A percentile compares a stretch with the other conserved stretches of the same genome.
phyloP scores from a whole-genome alignment of 2,113 vertebrate genomes.

The Prunella himalayana region DNA sequence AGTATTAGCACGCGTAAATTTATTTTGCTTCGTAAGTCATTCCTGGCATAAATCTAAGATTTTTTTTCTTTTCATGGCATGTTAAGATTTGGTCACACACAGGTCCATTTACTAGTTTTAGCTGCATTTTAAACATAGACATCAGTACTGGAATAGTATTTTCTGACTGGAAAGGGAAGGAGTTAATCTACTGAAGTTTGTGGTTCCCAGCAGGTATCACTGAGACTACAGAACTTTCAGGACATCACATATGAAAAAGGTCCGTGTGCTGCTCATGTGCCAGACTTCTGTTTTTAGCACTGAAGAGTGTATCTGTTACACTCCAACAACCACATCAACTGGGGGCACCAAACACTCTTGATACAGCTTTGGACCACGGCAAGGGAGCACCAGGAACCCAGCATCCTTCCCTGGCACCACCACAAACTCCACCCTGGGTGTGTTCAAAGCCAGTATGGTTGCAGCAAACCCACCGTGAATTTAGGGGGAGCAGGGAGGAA shows the following conservation, averaged over 20 bases:
- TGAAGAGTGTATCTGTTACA: background rate
- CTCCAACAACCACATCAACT: rapidly evolving
- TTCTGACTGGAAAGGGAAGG: background rate
- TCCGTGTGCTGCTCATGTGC: rapidly evolving
- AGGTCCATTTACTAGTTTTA: background rate
- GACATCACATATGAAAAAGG: background rate
- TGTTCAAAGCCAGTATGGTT: background rate
- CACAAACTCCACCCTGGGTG: background rate
- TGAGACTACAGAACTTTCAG: background rate
- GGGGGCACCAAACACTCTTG: rapidly evolving
- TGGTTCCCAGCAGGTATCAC: background rate
- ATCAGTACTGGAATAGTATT: background rate
- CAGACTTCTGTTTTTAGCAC: background rate
- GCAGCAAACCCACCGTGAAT: background rate
- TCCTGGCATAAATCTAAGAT: background rate
- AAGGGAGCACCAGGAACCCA: background rate
- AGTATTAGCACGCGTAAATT: background rate
- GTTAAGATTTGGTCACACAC: background rate
- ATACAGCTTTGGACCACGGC: background rate
- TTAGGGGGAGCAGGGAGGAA: rapidly evolving
- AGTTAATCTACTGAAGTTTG: background rate
- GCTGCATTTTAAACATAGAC: background rate
- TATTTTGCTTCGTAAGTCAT: background rate
- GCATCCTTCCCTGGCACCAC: background rate
- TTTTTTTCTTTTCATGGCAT: background rate